Evolutionary conservation across 2,888 invertebrate species (phyloP).

Genomic region (Eupithecia subfuscata): DNA sequence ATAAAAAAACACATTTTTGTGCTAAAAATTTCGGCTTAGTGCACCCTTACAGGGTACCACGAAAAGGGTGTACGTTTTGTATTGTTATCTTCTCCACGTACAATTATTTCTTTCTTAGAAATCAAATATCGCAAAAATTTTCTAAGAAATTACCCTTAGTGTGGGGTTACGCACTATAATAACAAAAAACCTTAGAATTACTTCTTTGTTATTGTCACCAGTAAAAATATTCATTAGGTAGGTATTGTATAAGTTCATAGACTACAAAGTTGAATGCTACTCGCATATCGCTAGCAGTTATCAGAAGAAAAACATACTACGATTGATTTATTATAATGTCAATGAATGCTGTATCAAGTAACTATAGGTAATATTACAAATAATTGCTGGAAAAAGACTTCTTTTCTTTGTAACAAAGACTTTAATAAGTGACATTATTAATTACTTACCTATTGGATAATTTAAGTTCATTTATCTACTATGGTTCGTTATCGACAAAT

Average conservation of each 20-base stretch:
- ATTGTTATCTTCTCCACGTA: too few species aligned
- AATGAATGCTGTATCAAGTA: slow-evolving; percentile 35
- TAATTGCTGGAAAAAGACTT: background rate
- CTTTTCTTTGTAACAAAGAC: background rate
- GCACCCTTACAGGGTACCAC: too few species aligned
- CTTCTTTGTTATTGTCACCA: background rate
- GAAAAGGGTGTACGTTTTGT: too few species aligned
- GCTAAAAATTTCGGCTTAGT: too few species aligned
- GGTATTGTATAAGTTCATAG: slow-evolving; percentile 15
- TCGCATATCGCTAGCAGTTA: slow-evolving; percentile 29
- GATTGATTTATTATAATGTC: slow-evolving; percentile 47
- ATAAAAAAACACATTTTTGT: too few species aligned
- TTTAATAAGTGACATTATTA: background rate
- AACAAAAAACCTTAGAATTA: too few species aligned
- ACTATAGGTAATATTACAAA: slow-evolving; percentile 23
- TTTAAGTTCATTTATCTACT: background rate
- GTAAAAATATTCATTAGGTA: background rate
- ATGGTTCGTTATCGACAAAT: background rate
- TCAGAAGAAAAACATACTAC: slow-evolving; percentile 48
- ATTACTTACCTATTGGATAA: background rate
- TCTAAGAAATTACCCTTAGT: too few species aligned
- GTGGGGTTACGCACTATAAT: too few species aligned
- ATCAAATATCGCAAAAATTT: too few species aligned
- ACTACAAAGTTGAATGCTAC: slow-evolving; percentile 27
- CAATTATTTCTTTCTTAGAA: too few species aligned